Evolutionary conservation across 2,888 invertebrate species (phyloP), one percentile per base, ranked within the genome.

Genomic region (Frankliniella intonsa): DNA sequence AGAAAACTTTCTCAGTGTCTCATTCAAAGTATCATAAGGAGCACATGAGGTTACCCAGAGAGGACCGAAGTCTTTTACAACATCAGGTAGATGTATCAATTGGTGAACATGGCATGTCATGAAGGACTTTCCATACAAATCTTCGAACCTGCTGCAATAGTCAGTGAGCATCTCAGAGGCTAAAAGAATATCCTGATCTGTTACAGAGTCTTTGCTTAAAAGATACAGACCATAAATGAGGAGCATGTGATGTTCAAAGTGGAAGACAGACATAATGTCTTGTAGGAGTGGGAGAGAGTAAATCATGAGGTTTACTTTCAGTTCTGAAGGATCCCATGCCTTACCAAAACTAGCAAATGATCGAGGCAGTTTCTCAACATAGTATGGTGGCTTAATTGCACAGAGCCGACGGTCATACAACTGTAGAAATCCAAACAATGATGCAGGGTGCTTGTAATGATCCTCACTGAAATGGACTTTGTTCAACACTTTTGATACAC

Each of bases 331-430:
- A n/a, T 25, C 25, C 69, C 69, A 76, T 22, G 3, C 25, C 12
- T 12, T 25, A 2, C 69, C 69, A 76, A 25, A 76, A 1, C 22
- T 12, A 76, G 25, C n/a, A 22, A 8, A 76, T 1, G 69, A 22
- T 12, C 69, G 69, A 25, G 69, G 69, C 22, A 76, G 25, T 76
- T 76, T 76, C 25, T 76, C 69, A 76, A 76, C 69, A 76, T 76
- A 76, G 11, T 76, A 76, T 76, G 69, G 69, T 22, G 69, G 69
- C 9, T 25, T n/a, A 22, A 76, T 76, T 1, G 69, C 69, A 76
- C 69, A 25, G 25, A 76, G 69, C 10, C 69, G 69, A 12, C 69
- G 69, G 10, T 76, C 69, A 76, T 76, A 76, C 69, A 76, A 25
- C n/a, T 22, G 69, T 25, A 76, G 25, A 12, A 76, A 76, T 9